phyloP scores from a whole-genome alignment of 2,797 vertebrate species.

The Oreochromis grahami region DNA sequence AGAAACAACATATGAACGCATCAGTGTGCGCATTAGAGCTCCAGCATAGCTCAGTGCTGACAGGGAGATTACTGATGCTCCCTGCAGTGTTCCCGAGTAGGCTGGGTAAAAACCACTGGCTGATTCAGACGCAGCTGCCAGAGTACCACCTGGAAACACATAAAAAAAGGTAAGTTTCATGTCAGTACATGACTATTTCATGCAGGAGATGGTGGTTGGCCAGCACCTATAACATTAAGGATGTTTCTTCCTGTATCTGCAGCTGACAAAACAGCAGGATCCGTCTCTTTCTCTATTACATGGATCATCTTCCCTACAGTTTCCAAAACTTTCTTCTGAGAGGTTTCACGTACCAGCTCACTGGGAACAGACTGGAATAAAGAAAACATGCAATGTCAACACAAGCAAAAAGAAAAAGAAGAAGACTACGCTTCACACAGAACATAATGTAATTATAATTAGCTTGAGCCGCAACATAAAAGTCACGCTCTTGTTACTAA shows the following conservation, averaged over 20 bases:
- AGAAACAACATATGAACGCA: conserved; percentile 37
- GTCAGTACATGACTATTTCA: neutral
- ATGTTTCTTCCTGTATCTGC: conserved; percentile 67
- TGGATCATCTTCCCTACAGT: conserved; percentile 73
- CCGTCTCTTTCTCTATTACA: conserved; percentile 60
- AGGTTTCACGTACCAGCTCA: conserved; percentile 54
- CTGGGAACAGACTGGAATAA: conserved; percentile 63
- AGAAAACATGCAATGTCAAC: neutral
- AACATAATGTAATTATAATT: neutral
- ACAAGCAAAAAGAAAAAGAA: neutral
- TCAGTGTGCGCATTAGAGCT: conserved; percentile 64
- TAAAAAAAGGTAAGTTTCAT: neutral
- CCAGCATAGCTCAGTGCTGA: conserved; percentile 60
- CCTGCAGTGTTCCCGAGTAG: neutral
- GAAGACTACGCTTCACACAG: neutral
- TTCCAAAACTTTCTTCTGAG: conserved; percentile 60
- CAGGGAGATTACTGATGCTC: conserved; percentile 24
- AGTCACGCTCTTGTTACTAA: neutral
- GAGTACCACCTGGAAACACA: conserved; percentile 62
- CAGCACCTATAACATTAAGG: conserved; percentile 60
- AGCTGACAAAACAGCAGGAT: conserved; percentile 40
- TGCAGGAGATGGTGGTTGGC: neutral
- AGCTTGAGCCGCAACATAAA: neutral
- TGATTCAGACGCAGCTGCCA: conserved; percentile 54
- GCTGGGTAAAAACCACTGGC: neutral